phyloP scores from a whole-genome alignment of 2,113 vertebrate species.

The Centropus unirufus region DNA sequence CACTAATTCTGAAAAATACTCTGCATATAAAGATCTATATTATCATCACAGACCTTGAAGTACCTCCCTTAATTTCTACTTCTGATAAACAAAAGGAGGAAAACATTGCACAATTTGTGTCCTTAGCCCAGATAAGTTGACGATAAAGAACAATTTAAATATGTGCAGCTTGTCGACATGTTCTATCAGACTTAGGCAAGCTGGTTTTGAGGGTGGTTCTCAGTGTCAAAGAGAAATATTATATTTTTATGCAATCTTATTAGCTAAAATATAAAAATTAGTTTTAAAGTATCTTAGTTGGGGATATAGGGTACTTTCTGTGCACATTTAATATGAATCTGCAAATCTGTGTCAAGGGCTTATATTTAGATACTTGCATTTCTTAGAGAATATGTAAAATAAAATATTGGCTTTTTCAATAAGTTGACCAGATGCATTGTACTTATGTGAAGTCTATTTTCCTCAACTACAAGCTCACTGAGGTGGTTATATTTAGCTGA shows the following conservation, averaged over 20 bases:
- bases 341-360: neutral
- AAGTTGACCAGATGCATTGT: neutral
- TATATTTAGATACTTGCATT: neutral
- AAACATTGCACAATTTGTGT: neutral
- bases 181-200: neutral
- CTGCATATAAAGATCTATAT: accelerated
- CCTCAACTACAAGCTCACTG: neutral
- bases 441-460: neutral
- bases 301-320: neutral
- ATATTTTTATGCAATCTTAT: neutral
- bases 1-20: neutral
- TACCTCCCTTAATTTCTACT: neutral
- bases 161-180: neutral
- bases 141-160: neutral
- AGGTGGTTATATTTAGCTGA: slow-evolving; percentile 3
- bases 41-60: neutral
- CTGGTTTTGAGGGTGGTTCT: neutral
- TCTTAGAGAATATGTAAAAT: neutral
- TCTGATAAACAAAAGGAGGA: neutral
- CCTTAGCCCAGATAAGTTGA: neutral
- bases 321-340: neutral
- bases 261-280: neutral
- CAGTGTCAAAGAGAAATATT: neutral
- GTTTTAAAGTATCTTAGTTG: neutral
- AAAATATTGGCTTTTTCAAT: neutral